Percentiles rank a stretch among this genome's conserved stretches.
phyloP scores from a whole-genome alignment of 2,888 invertebrate species.

The Epicampocera succincta region DNA sequence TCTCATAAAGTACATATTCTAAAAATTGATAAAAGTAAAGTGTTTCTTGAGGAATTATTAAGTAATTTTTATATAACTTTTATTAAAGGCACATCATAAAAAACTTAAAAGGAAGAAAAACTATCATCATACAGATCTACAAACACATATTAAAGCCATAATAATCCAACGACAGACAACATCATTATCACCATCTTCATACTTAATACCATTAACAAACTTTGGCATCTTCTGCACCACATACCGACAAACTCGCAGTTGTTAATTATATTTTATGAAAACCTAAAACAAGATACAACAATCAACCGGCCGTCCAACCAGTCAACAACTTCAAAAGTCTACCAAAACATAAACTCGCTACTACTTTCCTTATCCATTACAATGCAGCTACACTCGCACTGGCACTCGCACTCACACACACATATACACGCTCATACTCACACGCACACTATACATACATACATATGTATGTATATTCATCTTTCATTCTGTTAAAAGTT shows the following conservation, averaged over 20 bases:
- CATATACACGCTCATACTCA: no score
- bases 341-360: slow-evolving; percentile 25
- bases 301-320: slow-evolving; percentile 8
- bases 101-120: background rate
- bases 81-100: no score
- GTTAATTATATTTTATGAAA: slow-evolving; percentile 7
- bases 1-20: no score
- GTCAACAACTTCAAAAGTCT: slow-evolving; percentile 16
- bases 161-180: slow-evolving; percentile 29
- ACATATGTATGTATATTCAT: background rate
- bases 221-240: slow-evolving; percentile 33
- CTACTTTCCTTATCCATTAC: slow-evolving; percentile 32
- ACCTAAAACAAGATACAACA: slow-evolving; percentile 25
- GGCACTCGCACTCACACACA: background rate
- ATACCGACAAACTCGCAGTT: background rate
- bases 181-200: slow-evolving; percentile 45
- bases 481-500: slow-evolving; percentile 4
- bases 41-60: no score
- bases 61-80: no score
- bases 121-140: slow-evolving; percentile 37
- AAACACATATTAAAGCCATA: slow-evolving; percentile 8
- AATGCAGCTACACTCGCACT: slow-evolving; percentile 1
- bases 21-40: no score
- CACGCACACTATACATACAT: no score
- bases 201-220: slow-evolving; percentile 32